Base-by-base conservation (phyloP, 2,797 vertebrate genomes). In the Melanotaenia maccullochi region DNA sequence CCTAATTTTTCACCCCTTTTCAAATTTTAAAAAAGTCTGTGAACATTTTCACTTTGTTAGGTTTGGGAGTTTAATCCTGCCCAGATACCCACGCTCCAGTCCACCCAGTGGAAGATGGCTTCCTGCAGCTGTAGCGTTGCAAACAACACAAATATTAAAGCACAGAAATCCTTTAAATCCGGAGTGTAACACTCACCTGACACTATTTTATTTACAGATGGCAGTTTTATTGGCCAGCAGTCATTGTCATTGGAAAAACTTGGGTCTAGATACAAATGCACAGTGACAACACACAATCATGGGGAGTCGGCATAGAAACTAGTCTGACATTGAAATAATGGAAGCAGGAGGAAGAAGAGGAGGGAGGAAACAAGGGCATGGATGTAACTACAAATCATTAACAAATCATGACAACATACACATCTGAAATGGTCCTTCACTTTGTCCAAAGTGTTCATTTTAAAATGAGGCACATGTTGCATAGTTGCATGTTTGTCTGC, bases 201-300 rank as follows among this genome's bases (percentile, higher is more conserved):
- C 60, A 55, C 73, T 0, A 22, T 78, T 66, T 90, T 85, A 92
- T 87, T 87, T 79, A 84, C 73, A 81, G 57, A 73, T 22, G 71
- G 68, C 28, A 38, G 68, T 62, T 91, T 87, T 69, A 91, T 75
- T 81, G 78, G 75, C 59, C 60, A 47, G 73, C 60, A 49, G 81
- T 73, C 67, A 22, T 24, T 65, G 58, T 79, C 80, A 72, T 83
- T 71, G 73, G 9, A 47, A 49, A 62, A 44, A 38, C 73, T 59
- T 16, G 32, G 22, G 25, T 71, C 47, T 57, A 60, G 66, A 76
- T 44, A 63, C 64, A 75, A 30, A 32, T 61, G 58, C 55, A 47
- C 51, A 54, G 38, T 33, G 32, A 30, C 25, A 18, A 62, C 49
- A 47, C 59, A 42, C 54, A 65, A 49, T 49, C 42, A 61, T 24